A percentile compares a stretch with the other conserved stretches of the same genome.
Conservation (phyloP, 2,797 vertebrate species). For the Danio choprae region DNA sequence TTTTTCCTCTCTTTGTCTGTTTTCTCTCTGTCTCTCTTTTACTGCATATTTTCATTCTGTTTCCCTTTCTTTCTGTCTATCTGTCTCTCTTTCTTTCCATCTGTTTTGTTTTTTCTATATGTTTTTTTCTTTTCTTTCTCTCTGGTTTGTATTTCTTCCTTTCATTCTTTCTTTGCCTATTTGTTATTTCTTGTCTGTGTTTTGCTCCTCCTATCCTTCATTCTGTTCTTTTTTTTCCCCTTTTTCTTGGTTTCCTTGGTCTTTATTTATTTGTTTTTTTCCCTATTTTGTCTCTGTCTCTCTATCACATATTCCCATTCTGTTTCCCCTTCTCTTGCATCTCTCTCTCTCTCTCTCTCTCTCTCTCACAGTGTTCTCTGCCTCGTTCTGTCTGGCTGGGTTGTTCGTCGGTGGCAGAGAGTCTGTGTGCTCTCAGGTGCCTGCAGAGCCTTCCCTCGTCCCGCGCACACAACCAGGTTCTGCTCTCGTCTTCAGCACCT, state of each 20-base stretch:
- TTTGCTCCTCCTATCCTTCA: no score
- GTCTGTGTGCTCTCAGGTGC: constrained; percentile 99
- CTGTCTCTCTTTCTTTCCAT: constrained; percentile 50
- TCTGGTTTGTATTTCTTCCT: no score
- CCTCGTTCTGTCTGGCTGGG: constrained; percentile 99
- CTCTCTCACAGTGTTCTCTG: constrained; percentile 99
- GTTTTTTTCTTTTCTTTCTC: no score
- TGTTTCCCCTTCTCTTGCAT: constrained; percentile 79
- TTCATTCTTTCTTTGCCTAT: not conserved
- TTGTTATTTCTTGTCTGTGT: not conserved
- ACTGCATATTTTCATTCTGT: no score
- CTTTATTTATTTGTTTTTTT: not conserved
- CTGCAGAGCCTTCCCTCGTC: constrained; percentile 99
- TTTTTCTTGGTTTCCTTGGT: no score
- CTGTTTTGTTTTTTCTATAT: not conserved
- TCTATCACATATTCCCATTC: constrained; percentile 52
- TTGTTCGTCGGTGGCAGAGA: constrained; percentile 99
- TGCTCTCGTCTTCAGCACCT: constrained; percentile 88
- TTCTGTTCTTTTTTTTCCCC: not conserved
- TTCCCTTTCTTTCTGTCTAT: constrained; percentile 42
- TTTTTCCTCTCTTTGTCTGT: not conserved
- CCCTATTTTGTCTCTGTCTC: constrained; percentile 50
- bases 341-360: constrained; percentile 89
- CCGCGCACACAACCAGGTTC: constrained; percentile 93
- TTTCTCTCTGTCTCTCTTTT: constrained; percentile 61